Conservation (phyloP, 2,888 invertebrate species). For the Lymantria dispar region DNA sequence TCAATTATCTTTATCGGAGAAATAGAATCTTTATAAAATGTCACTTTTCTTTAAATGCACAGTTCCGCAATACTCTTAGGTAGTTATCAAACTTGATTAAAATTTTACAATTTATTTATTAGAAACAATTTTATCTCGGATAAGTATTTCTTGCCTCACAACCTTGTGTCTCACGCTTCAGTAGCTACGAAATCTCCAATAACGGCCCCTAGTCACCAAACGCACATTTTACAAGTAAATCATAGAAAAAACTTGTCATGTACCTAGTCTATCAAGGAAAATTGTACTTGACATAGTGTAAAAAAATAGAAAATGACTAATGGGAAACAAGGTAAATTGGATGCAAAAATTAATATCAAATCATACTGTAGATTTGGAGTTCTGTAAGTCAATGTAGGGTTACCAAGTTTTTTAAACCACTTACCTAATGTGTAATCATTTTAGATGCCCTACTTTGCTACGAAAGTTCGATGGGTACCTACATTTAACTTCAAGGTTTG, state of each 20-base stretch:
- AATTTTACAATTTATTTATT: slow-evolving; percentile 37
- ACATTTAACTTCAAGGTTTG: no score
- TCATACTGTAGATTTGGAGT: no score
- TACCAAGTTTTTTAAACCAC: no score
- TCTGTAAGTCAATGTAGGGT: no score
- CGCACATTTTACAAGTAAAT: slow-evolving; percentile 14
- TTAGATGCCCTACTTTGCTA: no score
- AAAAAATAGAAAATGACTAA: background rate
- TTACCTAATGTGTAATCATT: no score
- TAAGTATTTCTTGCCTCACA: slow-evolving; percentile 49
- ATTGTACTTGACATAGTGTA: background rate
- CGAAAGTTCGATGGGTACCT: no score
- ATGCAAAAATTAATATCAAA: no score
- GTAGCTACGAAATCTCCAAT: slow-evolving; percentile 56
- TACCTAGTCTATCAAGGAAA: slow-evolving; percentile 4
- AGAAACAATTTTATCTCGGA: slow-evolving; percentile 45
- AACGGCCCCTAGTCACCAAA: slow-evolving; percentile 34
- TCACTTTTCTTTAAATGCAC: background rate
- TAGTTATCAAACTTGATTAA: slow-evolving; percentile 3
- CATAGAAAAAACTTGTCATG: slow-evolving; percentile 15
- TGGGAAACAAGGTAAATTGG: background rate
- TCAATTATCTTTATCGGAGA: no score
- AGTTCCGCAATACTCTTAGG: background rate
- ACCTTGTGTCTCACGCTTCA: slow-evolving; percentile 68
- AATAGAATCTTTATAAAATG: no score